Evolutionary conservation across 2,113 vertebrate species (phyloP).

Genomic region (Nicator chloris): DNA sequence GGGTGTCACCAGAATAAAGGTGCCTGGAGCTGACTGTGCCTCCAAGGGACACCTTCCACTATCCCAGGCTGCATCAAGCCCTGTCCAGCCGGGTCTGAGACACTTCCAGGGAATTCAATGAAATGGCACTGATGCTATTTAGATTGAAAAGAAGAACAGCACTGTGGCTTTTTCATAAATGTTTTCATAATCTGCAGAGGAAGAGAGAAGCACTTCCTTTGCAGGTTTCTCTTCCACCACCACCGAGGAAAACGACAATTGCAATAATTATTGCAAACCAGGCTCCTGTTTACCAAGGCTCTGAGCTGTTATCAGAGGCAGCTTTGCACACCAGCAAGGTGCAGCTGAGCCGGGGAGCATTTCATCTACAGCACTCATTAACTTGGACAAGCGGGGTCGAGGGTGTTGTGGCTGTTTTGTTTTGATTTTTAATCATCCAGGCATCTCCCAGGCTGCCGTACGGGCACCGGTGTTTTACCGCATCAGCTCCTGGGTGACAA

Average conservation of each 20-base stretch:
- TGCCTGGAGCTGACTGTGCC: not conserved
- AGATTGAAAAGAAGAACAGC: not conserved
- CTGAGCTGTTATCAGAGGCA: not conserved
- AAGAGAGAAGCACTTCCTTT: not conserved
- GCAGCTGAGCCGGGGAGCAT: not conserved
- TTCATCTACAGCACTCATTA: not conserved
- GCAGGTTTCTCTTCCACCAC: not conserved
- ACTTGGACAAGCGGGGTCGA: not conserved
- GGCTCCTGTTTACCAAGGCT: not conserved
- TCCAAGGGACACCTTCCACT: not conserved
- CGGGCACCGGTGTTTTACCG: not conserved
- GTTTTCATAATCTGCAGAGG: not conserved
- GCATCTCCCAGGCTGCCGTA: not conserved
- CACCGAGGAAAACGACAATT: not conserved
- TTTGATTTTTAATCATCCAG: slow-evolving; percentile 10
- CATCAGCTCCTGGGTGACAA: not conserved
- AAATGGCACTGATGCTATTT: not conserved
- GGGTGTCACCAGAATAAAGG: not conserved
- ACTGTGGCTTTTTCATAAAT: not conserved
- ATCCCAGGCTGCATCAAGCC: not conserved
- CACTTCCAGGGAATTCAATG: not conserved
- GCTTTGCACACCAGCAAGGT: not conserved
- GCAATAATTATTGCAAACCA: not conserved
- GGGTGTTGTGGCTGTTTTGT: not conserved
- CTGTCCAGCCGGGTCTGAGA: not conserved